Evolutionary conservation across 2,113 vertebrate genomes (phyloP).

Genomic region (Nerophis lumbriciformis): DNA sequence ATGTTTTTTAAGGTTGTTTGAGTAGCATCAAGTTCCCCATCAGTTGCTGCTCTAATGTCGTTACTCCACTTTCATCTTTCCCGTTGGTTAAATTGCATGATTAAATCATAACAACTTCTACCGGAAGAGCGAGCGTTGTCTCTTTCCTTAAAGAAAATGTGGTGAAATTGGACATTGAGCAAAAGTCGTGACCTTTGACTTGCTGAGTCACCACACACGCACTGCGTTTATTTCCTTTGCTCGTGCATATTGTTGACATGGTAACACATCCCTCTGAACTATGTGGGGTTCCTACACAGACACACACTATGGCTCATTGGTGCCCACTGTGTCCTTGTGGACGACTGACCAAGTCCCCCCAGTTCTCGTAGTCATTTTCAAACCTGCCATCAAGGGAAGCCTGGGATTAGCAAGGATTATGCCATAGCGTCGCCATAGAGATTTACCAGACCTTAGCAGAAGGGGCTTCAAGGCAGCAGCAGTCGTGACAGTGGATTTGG

Average conservation of each 20-base stretch:
- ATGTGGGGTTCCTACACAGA: constrained; percentile 46
- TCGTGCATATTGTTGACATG: constrained; percentile 49
- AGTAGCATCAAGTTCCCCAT: constrained; percentile 33
- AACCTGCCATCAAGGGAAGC: constrained; percentile 49
- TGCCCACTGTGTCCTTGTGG: constrained; percentile 28
- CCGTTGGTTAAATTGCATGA: constrained; percentile 20
- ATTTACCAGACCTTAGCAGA: constrained; percentile 26
- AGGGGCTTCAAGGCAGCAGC: constrained; percentile 26
- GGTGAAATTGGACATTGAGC: constrained; percentile 33
- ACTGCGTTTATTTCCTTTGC: constrained; percentile 38
- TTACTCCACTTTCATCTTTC: constrained; percentile 34
- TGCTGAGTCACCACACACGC: constrained; percentile 12
- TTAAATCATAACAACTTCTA: constrained; percentile 26
- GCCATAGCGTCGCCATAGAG: constrained; percentile 33
- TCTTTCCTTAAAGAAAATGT: constrained; percentile 46
- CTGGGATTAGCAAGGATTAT: constrained; percentile 57
- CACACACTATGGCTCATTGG: not conserved
- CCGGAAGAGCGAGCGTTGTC: constrained; percentile 35
- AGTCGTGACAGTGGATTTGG: constrained; percentile 29
- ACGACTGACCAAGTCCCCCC: constrained; percentile 38
- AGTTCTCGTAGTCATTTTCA: constrained; percentile 34
- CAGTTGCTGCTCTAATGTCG: constrained; percentile 31
- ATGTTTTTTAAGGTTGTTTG: constrained; percentile 20
- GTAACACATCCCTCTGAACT: constrained; percentile 60
- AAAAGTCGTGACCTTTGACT: constrained; percentile 45